Evolutionary conservation across 1,140 invertebrate species (phyloP).

Genomic region (Heliconius hewitsoni): DNA sequence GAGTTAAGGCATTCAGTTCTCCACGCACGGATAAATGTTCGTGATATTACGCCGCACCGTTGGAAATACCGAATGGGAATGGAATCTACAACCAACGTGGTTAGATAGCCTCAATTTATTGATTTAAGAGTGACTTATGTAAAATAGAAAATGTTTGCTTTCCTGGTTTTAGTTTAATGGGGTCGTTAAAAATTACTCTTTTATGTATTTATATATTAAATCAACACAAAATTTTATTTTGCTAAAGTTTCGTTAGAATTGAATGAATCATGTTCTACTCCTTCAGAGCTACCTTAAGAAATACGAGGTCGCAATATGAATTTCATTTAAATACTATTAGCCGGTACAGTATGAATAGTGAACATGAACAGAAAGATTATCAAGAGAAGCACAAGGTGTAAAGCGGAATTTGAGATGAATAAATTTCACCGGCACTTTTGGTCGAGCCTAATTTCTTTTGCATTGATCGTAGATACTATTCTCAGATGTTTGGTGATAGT

Average conservation of each 20-base stretch:
- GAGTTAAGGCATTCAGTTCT: too few species aligned
- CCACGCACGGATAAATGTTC: too few species aligned
- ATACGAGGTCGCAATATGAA: not conserved
- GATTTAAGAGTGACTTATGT: too few species aligned
- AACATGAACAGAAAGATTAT: not conserved
- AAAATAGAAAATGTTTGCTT: too few species aligned
- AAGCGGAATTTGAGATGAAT: not conserved
- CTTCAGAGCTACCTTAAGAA: not conserved
- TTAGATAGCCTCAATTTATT: too few species aligned
- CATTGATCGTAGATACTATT: not conserved
- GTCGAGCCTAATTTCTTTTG: not conserved
- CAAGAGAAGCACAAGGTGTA: slow-evolving; percentile 7
- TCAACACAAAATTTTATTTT: too few species aligned
- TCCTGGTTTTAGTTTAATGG: too few species aligned
- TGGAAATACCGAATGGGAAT: too few species aligned
- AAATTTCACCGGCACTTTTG: not conserved
- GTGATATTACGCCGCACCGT: too few species aligned
- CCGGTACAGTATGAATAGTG: not conserved
- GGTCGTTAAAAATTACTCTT: too few species aligned
- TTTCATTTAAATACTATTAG: not conserved
- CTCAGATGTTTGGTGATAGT: not conserved
- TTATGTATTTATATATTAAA: too few species aligned
- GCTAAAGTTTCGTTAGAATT: not conserved
- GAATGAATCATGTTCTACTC: not conserved
- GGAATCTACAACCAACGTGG: too few species aligned